phyloP scores from a whole-genome alignment of 2,888 invertebrate genomes.

The Drosophila putrida region DNA sequence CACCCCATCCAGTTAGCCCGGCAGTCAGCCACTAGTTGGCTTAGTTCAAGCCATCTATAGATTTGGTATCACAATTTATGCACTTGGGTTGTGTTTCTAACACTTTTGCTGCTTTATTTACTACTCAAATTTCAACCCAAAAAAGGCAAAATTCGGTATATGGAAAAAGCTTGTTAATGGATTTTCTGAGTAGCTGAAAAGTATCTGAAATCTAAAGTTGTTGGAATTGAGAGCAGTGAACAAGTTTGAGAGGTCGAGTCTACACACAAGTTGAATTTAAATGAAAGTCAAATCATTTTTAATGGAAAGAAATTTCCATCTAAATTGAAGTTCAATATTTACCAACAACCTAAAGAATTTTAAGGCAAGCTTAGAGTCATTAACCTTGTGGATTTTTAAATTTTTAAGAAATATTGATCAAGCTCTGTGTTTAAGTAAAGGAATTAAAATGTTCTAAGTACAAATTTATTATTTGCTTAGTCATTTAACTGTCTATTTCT shows the following conservation, averaged over 20 bases:
- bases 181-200: conserved; percentile 21
- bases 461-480: neutral
- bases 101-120: conserved; percentile 59
- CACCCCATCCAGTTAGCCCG: neutral
- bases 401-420: too few relatives aligned
- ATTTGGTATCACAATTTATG: conserved; percentile 70
- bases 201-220: conserved; percentile 15
- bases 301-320: neutral
- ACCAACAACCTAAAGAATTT: neutral
- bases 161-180: conserved; percentile 53
- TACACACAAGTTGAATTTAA: conserved; percentile 6
- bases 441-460: too few relatives aligned
- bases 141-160: conserved; percentile 19
- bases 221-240: neutral
- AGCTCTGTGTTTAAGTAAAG: too few relatives aligned
- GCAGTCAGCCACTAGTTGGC: conserved; percentile 31
- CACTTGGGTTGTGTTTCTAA: conserved; percentile 47
- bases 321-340: neutral
- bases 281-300: conserved; percentile 4
- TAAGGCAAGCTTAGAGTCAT: too few relatives aligned
- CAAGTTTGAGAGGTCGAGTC: neutral
- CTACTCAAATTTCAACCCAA: conserved; percentile 27
- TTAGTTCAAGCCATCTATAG: conserved; percentile 52
- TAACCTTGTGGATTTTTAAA: too few relatives aligned
- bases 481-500: neutral